A percentile compares a stretch with the other conserved stretches of the same genome.
Conservation (phyloP, 2,113 vertebrate species). For the Phrynosoma platyrhinos region DNA sequence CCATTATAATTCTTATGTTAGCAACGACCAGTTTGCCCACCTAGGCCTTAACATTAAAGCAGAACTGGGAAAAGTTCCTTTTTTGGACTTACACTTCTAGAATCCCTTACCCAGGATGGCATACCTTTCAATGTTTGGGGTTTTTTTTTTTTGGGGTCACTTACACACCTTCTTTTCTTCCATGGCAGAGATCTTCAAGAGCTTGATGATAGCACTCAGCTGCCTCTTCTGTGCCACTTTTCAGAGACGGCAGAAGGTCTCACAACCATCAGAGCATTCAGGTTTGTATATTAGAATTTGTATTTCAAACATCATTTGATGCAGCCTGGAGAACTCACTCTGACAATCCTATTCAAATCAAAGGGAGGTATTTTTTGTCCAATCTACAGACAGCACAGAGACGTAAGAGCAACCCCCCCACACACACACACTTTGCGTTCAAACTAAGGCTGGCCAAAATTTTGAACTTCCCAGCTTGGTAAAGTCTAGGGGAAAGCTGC, state of each 20-base stretch:
- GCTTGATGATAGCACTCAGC: conserved; percentile 94
- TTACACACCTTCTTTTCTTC: background rate
- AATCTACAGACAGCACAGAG: background rate
- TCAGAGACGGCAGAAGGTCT: conserved; percentile 97
- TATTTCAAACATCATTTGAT: background rate
- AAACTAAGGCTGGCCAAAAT: background rate
- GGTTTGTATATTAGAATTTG: conserved; percentile 73
- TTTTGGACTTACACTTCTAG: no score
- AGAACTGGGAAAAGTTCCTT: no score
- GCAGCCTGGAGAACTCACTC: no score
- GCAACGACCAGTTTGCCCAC: background rate
- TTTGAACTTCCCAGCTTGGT: background rate
- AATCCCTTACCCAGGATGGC: no score
- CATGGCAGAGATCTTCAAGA: conserved; percentile 92
- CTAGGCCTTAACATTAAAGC: background rate
- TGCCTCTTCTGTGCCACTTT: conserved; percentile 97
- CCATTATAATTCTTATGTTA: background rate
- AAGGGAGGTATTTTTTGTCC: background rate
- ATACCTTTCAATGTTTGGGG: no score
- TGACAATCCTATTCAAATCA: no score
- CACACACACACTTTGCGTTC: no score
- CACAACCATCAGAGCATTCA: conserved; percentile 95
- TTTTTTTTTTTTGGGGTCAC: no score
- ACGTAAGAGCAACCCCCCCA: no score
- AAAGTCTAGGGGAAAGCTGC: background rate